A percentile compares a stretch with the other conserved stretches of the same genome.
These are phyloP conservation scores for Pseudoips prasinana DNA, from an alignment of 2,888 invertebrate species.

Conservation along the genomic window DNA sequence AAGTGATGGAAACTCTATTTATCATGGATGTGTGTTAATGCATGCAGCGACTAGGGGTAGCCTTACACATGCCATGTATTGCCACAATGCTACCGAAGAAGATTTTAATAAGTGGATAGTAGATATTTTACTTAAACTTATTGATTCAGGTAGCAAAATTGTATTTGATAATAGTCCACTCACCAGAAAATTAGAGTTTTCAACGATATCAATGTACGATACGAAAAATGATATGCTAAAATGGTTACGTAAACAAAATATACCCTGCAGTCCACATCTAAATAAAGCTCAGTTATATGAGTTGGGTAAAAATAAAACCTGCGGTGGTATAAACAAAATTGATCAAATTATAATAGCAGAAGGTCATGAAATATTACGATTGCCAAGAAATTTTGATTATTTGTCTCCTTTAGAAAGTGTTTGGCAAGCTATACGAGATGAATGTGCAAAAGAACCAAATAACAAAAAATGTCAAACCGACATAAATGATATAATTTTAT, in stretches of 20 bases:
- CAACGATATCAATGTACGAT: slow-evolving; percentile 41
- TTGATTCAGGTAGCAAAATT: slow-evolving; percentile 40
- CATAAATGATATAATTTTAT: slow-evolving; percentile 9
- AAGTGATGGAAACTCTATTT: no score
- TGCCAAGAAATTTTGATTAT: slow-evolving; percentile 42
- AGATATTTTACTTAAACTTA: slow-evolving; percentile 36
- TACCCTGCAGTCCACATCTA: slow-evolving; percentile 45
- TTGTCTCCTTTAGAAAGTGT: slow-evolving; percentile 44
- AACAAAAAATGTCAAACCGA: not conserved
- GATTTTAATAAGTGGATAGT: slow-evolving; percentile 52
- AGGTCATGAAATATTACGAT: slow-evolving; percentile 48
- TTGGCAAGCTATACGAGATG: slow-evolving; percentile 33
- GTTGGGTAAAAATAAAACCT: slow-evolving; percentile 35
- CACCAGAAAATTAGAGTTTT: slow-evolving; percentile 27
- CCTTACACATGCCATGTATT: slow-evolving; percentile 40
- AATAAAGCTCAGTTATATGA: slow-evolving; percentile 50
- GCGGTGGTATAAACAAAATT: slow-evolving; percentile 28
- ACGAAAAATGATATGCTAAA: slow-evolving; percentile 47
- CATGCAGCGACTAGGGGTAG: slow-evolving; percentile 40
- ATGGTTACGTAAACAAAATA: slow-evolving; percentile 43
- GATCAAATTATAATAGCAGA: slow-evolving; percentile 44
- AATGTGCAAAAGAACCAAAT: slow-evolving; percentile 13
- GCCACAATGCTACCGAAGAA: slow-evolving; percentile 30
- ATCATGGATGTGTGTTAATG: slow-evolving; percentile 30
- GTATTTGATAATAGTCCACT: slow-evolving; percentile 44